These are phyloP conservation scores for Noctilio leporinus DNA, from an alignment of 2,113 vertebrate genomes.

Conservation along the genomic window DNA sequence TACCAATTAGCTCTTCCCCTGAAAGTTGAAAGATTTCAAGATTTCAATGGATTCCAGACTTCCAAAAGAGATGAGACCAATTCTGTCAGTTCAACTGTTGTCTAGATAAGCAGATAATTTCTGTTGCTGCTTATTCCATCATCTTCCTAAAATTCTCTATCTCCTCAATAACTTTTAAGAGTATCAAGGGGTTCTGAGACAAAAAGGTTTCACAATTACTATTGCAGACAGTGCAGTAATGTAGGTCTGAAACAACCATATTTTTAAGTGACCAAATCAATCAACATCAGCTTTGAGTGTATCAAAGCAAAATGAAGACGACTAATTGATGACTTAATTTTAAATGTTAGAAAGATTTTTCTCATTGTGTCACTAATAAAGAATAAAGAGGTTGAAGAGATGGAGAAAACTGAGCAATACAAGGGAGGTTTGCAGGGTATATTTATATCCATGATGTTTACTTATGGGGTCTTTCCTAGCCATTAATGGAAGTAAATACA, in stretches of 20 bases:
- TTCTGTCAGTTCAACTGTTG: background rate
- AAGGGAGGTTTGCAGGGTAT: background rate
- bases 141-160: background rate
- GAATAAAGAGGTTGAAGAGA: background rate
- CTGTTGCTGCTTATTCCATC: background rate
- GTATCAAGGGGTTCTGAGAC: background rate
- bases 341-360: background rate
- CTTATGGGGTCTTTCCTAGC: background rate
- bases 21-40: background rate
- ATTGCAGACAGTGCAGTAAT: background rate
- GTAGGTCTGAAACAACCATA: background rate
- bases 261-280: constrained; percentile 11
- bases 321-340: background rate
- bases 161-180: background rate
- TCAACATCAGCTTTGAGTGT: background rate
- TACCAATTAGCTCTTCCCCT: background rate
- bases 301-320: background rate
- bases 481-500: background rate
- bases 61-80: background rate
- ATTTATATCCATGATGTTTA: background rate
- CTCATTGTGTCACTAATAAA: background rate
- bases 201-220: background rate
- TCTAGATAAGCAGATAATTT: background rate
- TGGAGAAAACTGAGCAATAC: background rate
- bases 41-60: background rate